Evolutionary conservation across 2,888 invertebrate genomes (phyloP).

Genomic region (Scaptomyza cyrtandrae): DNA sequence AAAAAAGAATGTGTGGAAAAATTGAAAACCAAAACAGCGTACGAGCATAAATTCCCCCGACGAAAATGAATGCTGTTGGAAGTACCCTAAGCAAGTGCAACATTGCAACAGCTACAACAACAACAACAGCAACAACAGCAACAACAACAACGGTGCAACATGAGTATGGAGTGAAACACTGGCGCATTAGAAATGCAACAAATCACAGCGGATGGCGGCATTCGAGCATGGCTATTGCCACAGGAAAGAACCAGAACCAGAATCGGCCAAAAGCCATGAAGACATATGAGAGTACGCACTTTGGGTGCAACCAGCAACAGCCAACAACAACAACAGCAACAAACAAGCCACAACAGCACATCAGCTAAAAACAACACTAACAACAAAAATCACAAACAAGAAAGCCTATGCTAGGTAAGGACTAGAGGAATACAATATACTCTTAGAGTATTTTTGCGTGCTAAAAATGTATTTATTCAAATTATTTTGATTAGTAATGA

Average conservation of each 20-base stretch:
- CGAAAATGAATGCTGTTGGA: slow-evolving; percentile 61
- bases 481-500: too few relatives aligned
- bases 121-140: slow-evolving; percentile 7
- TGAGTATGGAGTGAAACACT: slow-evolving; percentile 66
- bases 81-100: slow-evolving; percentile 51
- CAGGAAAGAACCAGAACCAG: slow-evolving; percentile 67
- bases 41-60: slow-evolving; percentile 65
- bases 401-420: neutral
- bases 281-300: slow-evolving; percentile 71
- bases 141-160: slow-evolving; percentile 42
- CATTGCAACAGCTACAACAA: neutral
- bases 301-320: slow-evolving; percentile 68
- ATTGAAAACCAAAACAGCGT: slow-evolving; percentile 61
- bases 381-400: slow-evolving; percentile 32
- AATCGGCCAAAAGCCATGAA: slow-evolving; percentile 39
- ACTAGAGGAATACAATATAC: neutral
- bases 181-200: slow-evolving; percentile 77
- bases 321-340: slow-evolving; percentile 13
- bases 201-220: slow-evolving; percentile 65
- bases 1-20: slow-evolving; percentile 53
- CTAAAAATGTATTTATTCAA: too few relatives aligned
- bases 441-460: neutral
- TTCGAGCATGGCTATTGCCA: slow-evolving; percentile 45
- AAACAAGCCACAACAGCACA: slow-evolving; percentile 20
- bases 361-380: slow-evolving; percentile 15